Conservation (phyloP, 37 sponge, comb jelly and placozoan genomes). For the Cliona cf. orientalis region DNA sequence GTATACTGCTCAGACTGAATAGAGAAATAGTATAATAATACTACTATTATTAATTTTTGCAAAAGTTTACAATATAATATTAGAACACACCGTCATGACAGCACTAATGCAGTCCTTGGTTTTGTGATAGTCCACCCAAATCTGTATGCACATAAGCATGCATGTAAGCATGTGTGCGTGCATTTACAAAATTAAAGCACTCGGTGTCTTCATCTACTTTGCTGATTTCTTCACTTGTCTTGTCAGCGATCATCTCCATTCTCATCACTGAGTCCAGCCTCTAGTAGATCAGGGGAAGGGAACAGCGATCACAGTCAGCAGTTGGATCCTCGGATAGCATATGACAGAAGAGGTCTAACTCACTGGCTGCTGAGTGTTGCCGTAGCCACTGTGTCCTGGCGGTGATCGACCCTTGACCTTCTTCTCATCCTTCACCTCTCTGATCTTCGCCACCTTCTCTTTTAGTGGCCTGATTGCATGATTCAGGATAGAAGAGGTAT, state of each 20-base stretch:
- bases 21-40: neutral
- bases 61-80: neutral
- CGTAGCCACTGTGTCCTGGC: no score
- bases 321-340: no score
- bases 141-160: constrained; percentile 25
- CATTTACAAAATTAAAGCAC: neutral
- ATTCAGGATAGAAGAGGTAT: no score
- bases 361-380: no score
- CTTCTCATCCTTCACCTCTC: no score
- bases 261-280: constrained; percentile 53
- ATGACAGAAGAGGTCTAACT: no score
- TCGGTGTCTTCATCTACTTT: constrained; percentile 16
- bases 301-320: no score
- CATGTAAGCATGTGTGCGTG: neutral
- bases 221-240: constrained; percentile 54
- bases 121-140: constrained; percentile 73
- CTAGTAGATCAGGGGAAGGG: neutral
- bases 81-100: constrained; percentile 52
- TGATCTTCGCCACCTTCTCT: no score
- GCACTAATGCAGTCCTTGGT: constrained; percentile 72
- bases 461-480: no score
- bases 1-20: constrained; percentile 22
- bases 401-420: no score
- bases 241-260: constrained; percentile 37
- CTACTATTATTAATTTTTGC: neutral